Evolutionary conservation across 2,113 vertebrate genomes (phyloP).

Genomic region (Eptatretus burgeri): DNA sequence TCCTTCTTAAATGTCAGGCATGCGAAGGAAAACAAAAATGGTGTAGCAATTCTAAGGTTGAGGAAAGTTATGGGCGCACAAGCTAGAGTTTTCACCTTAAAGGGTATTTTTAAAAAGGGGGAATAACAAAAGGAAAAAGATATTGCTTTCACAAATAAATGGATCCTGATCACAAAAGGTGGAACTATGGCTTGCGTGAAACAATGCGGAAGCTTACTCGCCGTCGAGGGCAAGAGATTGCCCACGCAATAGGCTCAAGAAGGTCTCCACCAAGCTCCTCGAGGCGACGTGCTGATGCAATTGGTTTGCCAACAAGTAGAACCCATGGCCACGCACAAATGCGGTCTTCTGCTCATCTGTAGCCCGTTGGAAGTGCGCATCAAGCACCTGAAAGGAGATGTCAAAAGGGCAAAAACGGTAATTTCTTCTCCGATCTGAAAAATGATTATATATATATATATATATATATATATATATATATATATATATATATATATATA

Average conservation of each 20-base stretch:
- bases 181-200: background rate
- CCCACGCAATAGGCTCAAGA: slow-evolving; percentile 66
- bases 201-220: slow-evolving; percentile 30
- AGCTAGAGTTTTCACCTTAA: no score
- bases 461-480: no score
- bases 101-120: background rate
- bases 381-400: slow-evolving; percentile 29
- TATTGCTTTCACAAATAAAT: background rate
- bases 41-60: background rate
- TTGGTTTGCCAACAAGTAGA: slow-evolving; percentile 82
- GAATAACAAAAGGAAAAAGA: background rate
- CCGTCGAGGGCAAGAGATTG: slow-evolving; percentile 48
- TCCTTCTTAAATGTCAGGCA: background rate
- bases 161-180: background rate
- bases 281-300: slow-evolving; percentile 68
- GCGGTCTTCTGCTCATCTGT: slow-evolving; percentile 78
- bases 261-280: slow-evolving; percentile 51
- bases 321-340: slow-evolving; percentile 79
- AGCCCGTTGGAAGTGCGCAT: slow-evolving; percentile 71
- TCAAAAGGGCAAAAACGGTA: no score
- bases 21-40: background rate
- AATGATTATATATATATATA: no score
- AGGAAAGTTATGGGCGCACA: background rate
- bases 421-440: no score
- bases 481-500: no score